phyloP scores from a whole-genome alignment of 1,140 invertebrate species.

The Hetaerina americana region DNA sequence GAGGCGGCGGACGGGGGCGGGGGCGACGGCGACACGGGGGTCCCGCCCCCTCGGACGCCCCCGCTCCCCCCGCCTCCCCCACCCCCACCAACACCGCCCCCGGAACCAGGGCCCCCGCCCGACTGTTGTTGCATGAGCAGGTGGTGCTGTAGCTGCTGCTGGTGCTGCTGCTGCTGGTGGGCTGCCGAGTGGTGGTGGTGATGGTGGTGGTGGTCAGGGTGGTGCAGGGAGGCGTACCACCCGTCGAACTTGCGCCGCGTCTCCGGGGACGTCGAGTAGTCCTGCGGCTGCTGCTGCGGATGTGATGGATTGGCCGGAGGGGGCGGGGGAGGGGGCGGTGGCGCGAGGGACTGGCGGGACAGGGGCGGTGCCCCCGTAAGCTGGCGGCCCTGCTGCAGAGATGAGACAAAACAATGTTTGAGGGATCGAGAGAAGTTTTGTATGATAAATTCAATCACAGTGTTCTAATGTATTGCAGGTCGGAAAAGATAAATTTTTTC shows the following conservation, averaged over 20 bases:
- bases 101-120: conserved; percentile 23
- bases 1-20: conserved; percentile 21
- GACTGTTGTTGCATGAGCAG: conserved; percentile 39
- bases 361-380: conserved; percentile 12
- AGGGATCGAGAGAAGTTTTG: too few relatives aligned
- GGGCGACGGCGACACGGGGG: conserved; percentile 28
- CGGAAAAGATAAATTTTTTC: too few relatives aligned
- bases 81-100: background rate
- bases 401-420: too few relatives aligned
- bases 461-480: too few relatives aligned
- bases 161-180: conserved; percentile 19
- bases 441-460: too few relatives aligned
- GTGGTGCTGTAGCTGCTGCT: conserved; percentile 36
- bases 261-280: conserved; percentile 49
- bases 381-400: conserved; percentile 2
- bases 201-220: conserved; percentile 29
- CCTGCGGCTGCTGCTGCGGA: conserved; percentile 9
- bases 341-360: conserved; percentile 12
- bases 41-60: conserved; percentile 9
- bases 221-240: conserved; percentile 50
- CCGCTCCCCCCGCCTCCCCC: conserved; percentile 4
- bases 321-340: conserved; percentile 16
- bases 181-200: conserved; percentile 20
- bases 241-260: conserved; percentile 62
- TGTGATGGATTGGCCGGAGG: conserved; percentile 3